Evolutionary conservation across 2,113 vertebrate species (phyloP), one percentile per base, ranked within the genome.

Genomic region (Colistium nudipinnis): DNA sequence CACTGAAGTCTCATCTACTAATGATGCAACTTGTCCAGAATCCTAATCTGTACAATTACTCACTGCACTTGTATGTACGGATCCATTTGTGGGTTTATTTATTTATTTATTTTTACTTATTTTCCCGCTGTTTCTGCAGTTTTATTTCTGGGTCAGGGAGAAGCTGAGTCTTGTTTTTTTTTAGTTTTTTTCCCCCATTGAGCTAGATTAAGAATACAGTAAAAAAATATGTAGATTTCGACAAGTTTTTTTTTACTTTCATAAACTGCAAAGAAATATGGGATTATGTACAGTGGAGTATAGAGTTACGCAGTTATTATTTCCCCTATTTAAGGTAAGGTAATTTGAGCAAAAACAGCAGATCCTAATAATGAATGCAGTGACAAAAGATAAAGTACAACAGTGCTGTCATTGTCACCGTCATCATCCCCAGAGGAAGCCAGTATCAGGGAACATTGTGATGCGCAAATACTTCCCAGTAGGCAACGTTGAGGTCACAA

Each of bases 141-240:
- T 81, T 86, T 89, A 81, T 78, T 87, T 89, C 81, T 86, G 70
- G 88, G 88, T 85, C 86, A 86, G 43, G 59, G 71, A 88, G 85
- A 85, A 67, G 78, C 83, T 88, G 81, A 86, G 63, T 80, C 62
- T 87, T 62, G 45, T 83, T 76, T 73, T 80, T 72, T 76, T 66
- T 86, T n/a, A n/a, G n/a, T n/a, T n/a, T n/a, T n/a, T n/a, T n/a
- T n/a, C n/a, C n/a, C n/a, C n/a, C 80, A 75, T 83, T 80, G 85
- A 53, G 56, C 59, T 62, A 52, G n/a, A 68, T 74, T 76, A 62
- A 48, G 24, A 57, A 48, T 69, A 67, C 25, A 38, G 54, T 78
- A n/a, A n/a, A n/a, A n/a, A n/a, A n/a, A n/a, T n/a, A n/a, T n/a
- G n/a, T n/a, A n/a, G n/a, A n/a, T n/a, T n/a, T n/a, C n/a, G n/a